phyloP scores from a whole-genome alignment of 2,113 vertebrate genomes.

The Maccullochella peelii region DNA sequence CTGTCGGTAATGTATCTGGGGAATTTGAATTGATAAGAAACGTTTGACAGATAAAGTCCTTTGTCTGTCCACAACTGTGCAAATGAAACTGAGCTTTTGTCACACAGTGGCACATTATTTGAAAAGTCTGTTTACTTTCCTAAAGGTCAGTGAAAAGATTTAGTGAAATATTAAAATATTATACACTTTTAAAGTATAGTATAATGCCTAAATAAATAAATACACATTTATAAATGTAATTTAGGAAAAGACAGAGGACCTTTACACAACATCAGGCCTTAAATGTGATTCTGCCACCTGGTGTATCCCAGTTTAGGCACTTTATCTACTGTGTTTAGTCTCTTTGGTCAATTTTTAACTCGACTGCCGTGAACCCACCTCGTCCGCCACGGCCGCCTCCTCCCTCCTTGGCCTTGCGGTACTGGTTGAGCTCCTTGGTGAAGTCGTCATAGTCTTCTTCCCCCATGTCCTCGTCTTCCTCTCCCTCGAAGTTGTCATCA shows the following conservation, averaged over 20 bases:
- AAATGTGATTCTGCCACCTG: not conserved
- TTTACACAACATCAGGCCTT: not conserved
- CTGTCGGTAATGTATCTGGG: not conserved
- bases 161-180: not conserved
- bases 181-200: not conserved
- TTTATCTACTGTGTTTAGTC: not conserved
- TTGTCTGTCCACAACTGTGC: not conserved
- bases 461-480: slow-evolving; percentile 90
- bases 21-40: slow-evolving; percentile 25
- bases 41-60: not conserved
- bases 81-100: not conserved
- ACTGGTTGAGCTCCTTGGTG: slow-evolving; percentile 93
- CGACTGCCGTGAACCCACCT: slow-evolving; percentile 58
- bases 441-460: slow-evolving; percentile 95
- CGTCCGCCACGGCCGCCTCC: slow-evolving; percentile 74
- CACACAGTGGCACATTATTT: not conserved
- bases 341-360: not conserved
- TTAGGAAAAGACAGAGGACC: not conserved
- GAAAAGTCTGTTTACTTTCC: not conserved
- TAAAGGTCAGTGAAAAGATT: not conserved
- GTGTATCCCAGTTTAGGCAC: not conserved
- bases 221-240: slow-evolving; percentile 1
- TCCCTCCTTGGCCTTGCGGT: slow-evolving; percentile 92
- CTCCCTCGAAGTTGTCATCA: slow-evolving; percentile 89
- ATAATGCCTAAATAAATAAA: not conserved